These are phyloP conservation scores for Hephaestus fuliginosus DNA, from an alignment of 2,797 vertebrate genomes.

Conservation along the genomic window DNA sequence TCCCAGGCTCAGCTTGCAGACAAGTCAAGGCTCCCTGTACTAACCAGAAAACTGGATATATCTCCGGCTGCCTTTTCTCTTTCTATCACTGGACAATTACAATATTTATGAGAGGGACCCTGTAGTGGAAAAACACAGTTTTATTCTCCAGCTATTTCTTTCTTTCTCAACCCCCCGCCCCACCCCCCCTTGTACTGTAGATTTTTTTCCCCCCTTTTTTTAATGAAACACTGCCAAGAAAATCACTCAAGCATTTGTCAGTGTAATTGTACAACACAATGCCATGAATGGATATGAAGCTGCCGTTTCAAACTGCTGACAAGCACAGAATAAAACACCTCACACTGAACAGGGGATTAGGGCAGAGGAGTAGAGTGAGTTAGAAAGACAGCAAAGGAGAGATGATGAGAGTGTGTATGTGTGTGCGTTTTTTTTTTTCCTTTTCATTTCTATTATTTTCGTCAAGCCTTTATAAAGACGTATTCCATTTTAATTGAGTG, in stretches of 20 bases:
- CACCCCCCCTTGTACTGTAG: constrained; percentile 66
- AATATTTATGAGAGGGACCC: constrained; percentile 87
- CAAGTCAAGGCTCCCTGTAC: constrained; percentile 66
- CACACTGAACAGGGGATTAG: constrained; percentile 82
- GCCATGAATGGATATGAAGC: constrained; percentile 88
- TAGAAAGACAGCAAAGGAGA: constrained; percentile 63
- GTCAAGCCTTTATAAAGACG: constrained; percentile 60
- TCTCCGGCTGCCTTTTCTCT: constrained; percentile 63
- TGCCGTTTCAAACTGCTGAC: constrained; percentile 85
- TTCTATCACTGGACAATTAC: constrained; percentile 85
- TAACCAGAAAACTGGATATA: constrained; percentile 76
- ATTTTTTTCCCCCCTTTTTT: constrained; percentile 69
- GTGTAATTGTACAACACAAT: constrained; percentile 89
- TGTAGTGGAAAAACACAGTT: constrained; percentile 79
- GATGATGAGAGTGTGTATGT: constrained; percentile 44
- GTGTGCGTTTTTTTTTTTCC: constrained; percentile 16
- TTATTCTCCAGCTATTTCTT: constrained; percentile 80
- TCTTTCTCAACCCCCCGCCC: background rate
- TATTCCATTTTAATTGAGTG: constrained; percentile 73
- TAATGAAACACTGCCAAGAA: constrained; percentile 86
- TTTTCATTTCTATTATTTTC: constrained; percentile 61
- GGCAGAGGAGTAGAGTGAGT: constrained; percentile 65
- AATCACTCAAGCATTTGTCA: constrained; percentile 90
- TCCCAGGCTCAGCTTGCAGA: constrained; percentile 71
- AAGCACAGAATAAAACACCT: constrained; percentile 83